Evolutionary conservation across 2,797 vertebrate genomes (phyloP).

Genomic region (Pelobates cultripes): DNA sequence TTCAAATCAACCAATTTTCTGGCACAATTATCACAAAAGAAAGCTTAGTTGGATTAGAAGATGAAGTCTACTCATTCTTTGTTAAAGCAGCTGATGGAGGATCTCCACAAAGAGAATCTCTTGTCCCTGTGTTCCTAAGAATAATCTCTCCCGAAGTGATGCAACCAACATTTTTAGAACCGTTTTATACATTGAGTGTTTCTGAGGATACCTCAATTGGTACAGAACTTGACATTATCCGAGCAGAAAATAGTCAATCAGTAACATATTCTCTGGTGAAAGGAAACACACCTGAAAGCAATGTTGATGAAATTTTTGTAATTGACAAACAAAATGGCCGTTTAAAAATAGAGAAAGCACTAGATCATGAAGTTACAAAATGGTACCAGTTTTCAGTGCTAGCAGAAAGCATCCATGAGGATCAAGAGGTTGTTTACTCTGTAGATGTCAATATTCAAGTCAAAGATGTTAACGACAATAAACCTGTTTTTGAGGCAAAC

Average conservation of each 20-base stretch:
- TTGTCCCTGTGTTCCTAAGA: conserved; percentile 87
- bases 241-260: conserved; percentile 79
- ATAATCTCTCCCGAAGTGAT: conserved; percentile 85
- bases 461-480: conserved; percentile 94
- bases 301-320: conserved; percentile 87
- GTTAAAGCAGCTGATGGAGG: conserved; percentile 90
- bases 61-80: conserved; percentile 88
- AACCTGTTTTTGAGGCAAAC: conserved; percentile 87
- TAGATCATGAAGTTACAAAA: conserved; percentile 92
- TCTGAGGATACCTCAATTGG: conserved; percentile 89
- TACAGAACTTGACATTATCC: conserved; percentile 88
- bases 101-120: conserved; percentile 81
- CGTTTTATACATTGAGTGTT: conserved; percentile 87
- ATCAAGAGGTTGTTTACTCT: conserved; percentile 77
- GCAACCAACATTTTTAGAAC: conserved; percentile 88
- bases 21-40: conserved; percentile 92
- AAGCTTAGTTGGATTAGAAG: conserved; percentile 95
- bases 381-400: conserved; percentile 92
- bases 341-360: conserved; percentile 89
- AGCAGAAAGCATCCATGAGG: conserved; percentile 76
- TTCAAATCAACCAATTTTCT: conserved; percentile 87
- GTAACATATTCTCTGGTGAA: conserved; percentile 84
- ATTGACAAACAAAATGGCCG: conserved; percentile 85
- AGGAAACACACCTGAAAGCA: conserved; percentile 91
- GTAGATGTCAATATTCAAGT: conserved; percentile 91